Evolutionary conservation across 2,888 invertebrate genomes (phyloP).

Genomic region (Capitulum mitella): DNA sequence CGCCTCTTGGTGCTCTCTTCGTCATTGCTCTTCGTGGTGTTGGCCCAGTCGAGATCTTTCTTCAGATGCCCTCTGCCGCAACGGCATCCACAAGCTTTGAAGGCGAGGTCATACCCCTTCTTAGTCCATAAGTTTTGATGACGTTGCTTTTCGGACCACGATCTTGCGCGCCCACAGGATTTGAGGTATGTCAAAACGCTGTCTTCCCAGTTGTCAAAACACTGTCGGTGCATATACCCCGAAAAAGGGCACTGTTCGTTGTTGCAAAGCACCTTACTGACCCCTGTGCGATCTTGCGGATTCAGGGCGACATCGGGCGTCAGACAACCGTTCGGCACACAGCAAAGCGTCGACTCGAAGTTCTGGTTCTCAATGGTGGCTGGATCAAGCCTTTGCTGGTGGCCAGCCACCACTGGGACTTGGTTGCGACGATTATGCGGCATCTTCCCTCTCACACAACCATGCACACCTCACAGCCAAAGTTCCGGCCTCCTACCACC

Average conservation of each 20-base stretch:
- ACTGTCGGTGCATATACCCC: slow-evolving; percentile 90
- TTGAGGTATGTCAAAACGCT: slow-evolving; percentile 79
- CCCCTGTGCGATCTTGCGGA: slow-evolving; percentile 55
- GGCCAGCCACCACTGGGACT: slow-evolving; percentile 28
- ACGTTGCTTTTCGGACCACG: slow-evolving; percentile 91
- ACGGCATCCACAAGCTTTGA: slow-evolving; percentile 88
- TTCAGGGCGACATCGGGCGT: slow-evolving; percentile 34
- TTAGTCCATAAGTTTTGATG: slow-evolving; percentile 96
- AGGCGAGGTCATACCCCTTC: slow-evolving; percentile 92
- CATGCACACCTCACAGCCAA: slow-evolving; percentile 17
- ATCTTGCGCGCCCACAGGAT: slow-evolving; percentile 81
- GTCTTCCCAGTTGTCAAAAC: slow-evolving; percentile 91
- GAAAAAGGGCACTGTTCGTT: slow-evolving; percentile 84
- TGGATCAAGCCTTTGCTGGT: slow-evolving; percentile 36
- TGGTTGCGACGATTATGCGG: slow-evolving; percentile 35
- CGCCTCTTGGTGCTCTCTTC: slow-evolving; percentile 57
- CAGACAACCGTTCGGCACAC: slow-evolving; percentile 60
- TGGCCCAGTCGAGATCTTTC: slow-evolving; percentile 88
- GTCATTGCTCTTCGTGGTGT: slow-evolving; percentile 53
- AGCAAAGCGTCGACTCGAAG: slow-evolving; percentile 60
- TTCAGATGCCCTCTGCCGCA: slow-evolving; percentile 87
- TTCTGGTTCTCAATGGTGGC: slow-evolving; percentile 42
- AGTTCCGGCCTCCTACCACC: not conserved
- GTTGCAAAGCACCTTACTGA: slow-evolving; percentile 68
- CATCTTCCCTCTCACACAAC: slow-evolving; percentile 29